Conservation (phyloP, 2,113 vertebrate species). For the Atractosteus spatula region DNA sequence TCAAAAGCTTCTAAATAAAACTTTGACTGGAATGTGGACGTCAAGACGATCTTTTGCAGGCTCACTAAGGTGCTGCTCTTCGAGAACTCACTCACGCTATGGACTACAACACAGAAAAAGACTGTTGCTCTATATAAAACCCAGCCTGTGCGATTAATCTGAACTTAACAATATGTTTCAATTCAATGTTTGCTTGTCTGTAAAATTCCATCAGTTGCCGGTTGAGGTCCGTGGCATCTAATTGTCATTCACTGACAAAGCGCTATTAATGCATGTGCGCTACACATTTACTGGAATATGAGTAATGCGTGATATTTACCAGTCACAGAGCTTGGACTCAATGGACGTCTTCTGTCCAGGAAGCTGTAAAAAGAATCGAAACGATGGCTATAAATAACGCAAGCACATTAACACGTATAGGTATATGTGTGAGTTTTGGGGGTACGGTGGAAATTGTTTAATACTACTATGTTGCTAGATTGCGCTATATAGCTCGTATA, state of each 20-base stretch:
- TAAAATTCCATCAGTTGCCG: constrained; percentile 74
- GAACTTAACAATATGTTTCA: constrained; percentile 47
- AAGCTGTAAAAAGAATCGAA: constrained; percentile 51
- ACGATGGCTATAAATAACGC: constrained; percentile 12
- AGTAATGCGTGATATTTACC: constrained; percentile 72
- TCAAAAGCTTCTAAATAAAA: not conserved
- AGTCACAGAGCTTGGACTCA: constrained; percentile 53
- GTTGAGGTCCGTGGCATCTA: constrained; percentile 66
- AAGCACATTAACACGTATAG: too few species aligned
- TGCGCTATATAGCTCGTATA: too few species aligned
- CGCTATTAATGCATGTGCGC: constrained; percentile 65
- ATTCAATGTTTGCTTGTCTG: constrained; percentile 66
- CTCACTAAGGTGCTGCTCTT: not conserved
- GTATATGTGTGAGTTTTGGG: too few species aligned
- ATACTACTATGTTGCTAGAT: too few species aligned
- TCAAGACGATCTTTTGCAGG: not conserved
- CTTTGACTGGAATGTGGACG: not conserved
- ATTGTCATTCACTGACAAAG: constrained; percentile 76
- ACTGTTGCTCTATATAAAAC: too few species aligned
- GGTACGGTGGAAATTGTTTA: too few species aligned
- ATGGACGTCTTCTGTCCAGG: constrained; percentile 38
- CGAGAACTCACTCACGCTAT: not conserved
- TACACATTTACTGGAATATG: constrained; percentile 70
- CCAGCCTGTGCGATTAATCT: constrained; percentile 37
- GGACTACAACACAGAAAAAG: too few species aligned